These are phyloP conservation scores for Tichodroma muraria DNA, from an alignment of 2,113 vertebrate species.

Conservation along the genomic window DNA sequence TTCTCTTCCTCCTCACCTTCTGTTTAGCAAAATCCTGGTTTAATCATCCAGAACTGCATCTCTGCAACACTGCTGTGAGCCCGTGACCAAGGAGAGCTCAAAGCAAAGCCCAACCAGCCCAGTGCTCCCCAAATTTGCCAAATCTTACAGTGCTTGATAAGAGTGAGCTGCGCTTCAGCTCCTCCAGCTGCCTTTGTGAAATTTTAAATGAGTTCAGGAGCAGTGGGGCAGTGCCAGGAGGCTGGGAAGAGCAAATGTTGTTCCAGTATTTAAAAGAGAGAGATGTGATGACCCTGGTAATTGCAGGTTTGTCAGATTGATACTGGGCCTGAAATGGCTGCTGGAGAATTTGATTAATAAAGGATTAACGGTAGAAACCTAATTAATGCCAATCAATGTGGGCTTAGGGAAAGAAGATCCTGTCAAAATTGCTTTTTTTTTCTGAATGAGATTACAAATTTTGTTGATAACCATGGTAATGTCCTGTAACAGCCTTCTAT, in stretches of 20 bases:
- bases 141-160: background rate
- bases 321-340: background rate
- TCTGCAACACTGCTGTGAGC: background rate
- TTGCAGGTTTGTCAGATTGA: constrained; percentile 16
- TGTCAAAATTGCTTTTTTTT: constrained; percentile 43
- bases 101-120: background rate
- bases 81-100: background rate
- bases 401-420: constrained; percentile 24
- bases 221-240: background rate
- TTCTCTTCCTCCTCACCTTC: background rate
- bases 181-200: constrained; percentile 24
- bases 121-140: background rate
- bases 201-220: background rate
- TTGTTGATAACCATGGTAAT: constrained; percentile 40
- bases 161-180: background rate
- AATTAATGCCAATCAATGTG: constrained; percentile 38
- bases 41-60: background rate
- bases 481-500: background rate
- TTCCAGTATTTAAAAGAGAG: background rate
- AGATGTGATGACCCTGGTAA: constrained; percentile 8
- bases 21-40: background rate
- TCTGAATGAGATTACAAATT: constrained; percentile 20
- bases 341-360: constrained; percentile 28
- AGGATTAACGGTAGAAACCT: constrained; percentile 30
- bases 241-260: constrained; percentile 32